These are phyloP conservation scores for Melanophora roralis DNA, from an alignment of 2,888 invertebrate genomes.

Conservation along the genomic window DNA sequence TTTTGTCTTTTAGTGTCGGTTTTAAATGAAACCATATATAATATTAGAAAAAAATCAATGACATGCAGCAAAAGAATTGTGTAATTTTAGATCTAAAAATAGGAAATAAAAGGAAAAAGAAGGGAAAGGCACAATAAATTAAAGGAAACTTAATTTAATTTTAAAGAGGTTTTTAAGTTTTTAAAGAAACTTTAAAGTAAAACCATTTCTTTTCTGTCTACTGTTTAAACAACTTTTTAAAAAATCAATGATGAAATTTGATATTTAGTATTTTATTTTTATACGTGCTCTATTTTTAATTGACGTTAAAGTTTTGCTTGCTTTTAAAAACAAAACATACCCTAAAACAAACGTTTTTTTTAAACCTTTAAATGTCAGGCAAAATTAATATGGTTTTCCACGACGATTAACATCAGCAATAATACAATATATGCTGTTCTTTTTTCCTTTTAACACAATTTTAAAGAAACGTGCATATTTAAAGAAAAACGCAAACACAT, in stretches of 20 bases:
- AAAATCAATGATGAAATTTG: too few species aligned
- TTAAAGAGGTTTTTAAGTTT: neutral
- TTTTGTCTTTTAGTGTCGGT: neutral
- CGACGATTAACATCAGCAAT: slow-evolving; percentile 59
- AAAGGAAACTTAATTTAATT: neutral
- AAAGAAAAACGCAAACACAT: neutral
- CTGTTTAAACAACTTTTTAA: too few species aligned
- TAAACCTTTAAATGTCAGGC: slow-evolving; percentile 60
- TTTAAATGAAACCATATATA: slow-evolving; percentile 15
- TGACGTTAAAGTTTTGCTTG: slow-evolving; percentile 22
- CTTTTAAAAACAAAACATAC: neutral
- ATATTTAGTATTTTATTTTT: slow-evolving; percentile 11
- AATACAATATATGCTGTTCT: neutral
- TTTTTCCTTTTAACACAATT: neutral
- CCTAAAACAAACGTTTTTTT: neutral
- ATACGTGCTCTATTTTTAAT: neutral
- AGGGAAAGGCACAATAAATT: neutral
- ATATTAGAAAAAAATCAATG: slow-evolving; percentile 12
- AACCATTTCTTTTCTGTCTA: too few species aligned
- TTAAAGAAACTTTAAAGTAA: too few species aligned
- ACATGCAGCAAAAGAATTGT: slow-evolving; percentile 19
- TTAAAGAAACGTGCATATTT: slow-evolving; percentile 35
- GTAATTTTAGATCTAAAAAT: slow-evolving; percentile 3
- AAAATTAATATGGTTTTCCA: slow-evolving; percentile 63
- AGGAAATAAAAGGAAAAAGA: neutral